Base-by-base conservation (phyloP, 1,140 invertebrate species). In the Limonius californicus region DNA sequence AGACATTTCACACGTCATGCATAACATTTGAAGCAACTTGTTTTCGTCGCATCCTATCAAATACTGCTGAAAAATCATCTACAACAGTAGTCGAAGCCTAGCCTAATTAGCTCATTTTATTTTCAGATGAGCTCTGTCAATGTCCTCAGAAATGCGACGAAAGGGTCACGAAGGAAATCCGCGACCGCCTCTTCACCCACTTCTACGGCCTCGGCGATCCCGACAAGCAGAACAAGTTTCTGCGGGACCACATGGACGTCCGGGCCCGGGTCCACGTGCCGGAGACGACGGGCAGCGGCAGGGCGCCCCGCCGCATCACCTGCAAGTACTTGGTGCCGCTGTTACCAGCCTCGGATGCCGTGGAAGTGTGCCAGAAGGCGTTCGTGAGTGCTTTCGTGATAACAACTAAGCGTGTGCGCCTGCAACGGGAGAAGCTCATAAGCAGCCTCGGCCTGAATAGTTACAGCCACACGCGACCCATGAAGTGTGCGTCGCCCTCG, bases 141-240 rank as follows among this genome's bases (percentile, higher is more conserved):
- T 83, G 81, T 63, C 80, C 80, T 6, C 81, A 82, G 72, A 80
- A 78, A 74, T 83, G 81, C 69, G 77, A 78, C 47, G 76, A 78
- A 50, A 73, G 77, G 59, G 76, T 83, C 19, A 76, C 80, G 9
- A 61, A 69, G 42, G 76, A 78, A 47, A 71, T 75, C 6, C 70
- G 79, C 43, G 72, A 76, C 27, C 67, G 69, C 8, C 72, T 83
- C 2, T 81, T 81, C 67, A 66, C 72, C 42, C 76, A 80, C 54
- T 83, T 82, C 65, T 78, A 78, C 61, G 76, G 74, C 50, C 67
- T 83, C 21, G 75, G 73, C 12, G 78, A 80, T 59, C 75, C 78
- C 21, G 73, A 76, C 32, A 42, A 66, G 60, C 78, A 82, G 68
- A 79, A 81, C 65, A 69, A 74, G 45, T 77, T 80, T 66, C 70